Evolutionary conservation across 2,797 vertebrate species (phyloP), one percentile per base, ranked within the genome.

Genomic region (Danio jaintianensis): DNA sequence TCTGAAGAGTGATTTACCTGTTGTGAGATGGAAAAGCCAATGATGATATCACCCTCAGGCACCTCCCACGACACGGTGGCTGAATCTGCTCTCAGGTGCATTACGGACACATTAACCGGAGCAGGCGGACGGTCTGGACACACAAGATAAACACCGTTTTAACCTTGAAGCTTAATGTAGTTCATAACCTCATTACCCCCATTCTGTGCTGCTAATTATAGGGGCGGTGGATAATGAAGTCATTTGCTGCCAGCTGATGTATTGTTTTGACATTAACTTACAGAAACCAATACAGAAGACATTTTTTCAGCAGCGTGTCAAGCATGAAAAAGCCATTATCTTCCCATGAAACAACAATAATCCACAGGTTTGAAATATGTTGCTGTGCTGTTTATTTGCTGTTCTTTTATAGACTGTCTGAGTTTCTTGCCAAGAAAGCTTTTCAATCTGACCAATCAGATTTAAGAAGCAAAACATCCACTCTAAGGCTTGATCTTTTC

Each of bases 51-150:
- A 85, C 98, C 97, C 82, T 98, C 98, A 16, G 98, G 97, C 83
- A 99, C 95, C 29, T 99, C 98, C 97, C 98, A 99, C 81, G 96
- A 97, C 47, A 99, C 95, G 0, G 96, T 99, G 79, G 96, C 98
- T 0, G 97, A 98, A 92, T 99, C 96, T 15, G 97, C 95, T 89
- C 95, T 95, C 90, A 98, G 94, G 85, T 98, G 96, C 12, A 94
- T 97, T 90, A 98, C 95, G 0, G 97, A 98, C 88, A 99, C 96
- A 11, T 99, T 99, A 89, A 98, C 96, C 7, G 98, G 98, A 85
- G 96, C 95, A 0, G 97, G 96, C 29, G 97, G 97, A 36, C 96
- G 94, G 84, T 98, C 98, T 98, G 22, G 11, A 75, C 29, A 55
- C 9, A 52, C 59, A 56, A 64, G 38, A 64, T 18, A 10, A n/a